These are phyloP conservation scores for Pluvianellus socialis DNA, from an alignment of 2,113 vertebrate genomes.

Conservation along the genomic window DNA sequence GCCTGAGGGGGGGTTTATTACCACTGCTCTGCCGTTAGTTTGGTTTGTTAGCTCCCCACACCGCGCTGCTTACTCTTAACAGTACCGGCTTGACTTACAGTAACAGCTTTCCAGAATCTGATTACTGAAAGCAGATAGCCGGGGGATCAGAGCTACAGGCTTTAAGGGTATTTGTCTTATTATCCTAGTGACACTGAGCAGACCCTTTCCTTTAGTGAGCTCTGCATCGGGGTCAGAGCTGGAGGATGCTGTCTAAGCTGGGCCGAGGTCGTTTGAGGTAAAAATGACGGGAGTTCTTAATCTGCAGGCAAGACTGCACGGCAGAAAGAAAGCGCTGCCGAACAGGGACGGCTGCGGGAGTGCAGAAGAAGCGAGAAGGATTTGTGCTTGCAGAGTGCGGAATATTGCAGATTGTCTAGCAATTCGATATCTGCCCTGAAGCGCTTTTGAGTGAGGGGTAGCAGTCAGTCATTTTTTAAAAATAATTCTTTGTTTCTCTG, in stretches of 20 bases:
- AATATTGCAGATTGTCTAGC: neutral
- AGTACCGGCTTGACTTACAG: neutral
- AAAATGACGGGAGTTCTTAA: slow-evolving; percentile 15
- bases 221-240: slow-evolving; percentile 21
- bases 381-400: neutral
- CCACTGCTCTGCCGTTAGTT: neutral
- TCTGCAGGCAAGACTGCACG: neutral
- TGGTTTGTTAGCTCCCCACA: neutral
- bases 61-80: neutral
- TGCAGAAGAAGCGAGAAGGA: neutral
- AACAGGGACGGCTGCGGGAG: neutral
- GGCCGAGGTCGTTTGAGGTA: slow-evolving; percentile 35
- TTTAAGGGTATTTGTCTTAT: slow-evolving; percentile 67
- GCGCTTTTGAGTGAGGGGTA: neutral
- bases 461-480: neutral
- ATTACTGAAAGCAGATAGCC: slow-evolving; percentile 64
- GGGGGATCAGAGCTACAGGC: slow-evolving; percentile 57
- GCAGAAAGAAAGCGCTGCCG: neutral
- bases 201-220: slow-evolving; percentile 55
- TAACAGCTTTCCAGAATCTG: slow-evolving; percentile 57
- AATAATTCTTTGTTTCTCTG: neutral
- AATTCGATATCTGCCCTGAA: neutral
- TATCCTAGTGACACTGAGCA: slow-evolving; percentile 64
- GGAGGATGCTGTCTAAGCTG: slow-evolving; percentile 9
- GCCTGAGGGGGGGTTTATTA: neutral